phyloP scores from a whole-genome alignment of 2,888 invertebrate genomes.

The Colletes collaris region DNA sequence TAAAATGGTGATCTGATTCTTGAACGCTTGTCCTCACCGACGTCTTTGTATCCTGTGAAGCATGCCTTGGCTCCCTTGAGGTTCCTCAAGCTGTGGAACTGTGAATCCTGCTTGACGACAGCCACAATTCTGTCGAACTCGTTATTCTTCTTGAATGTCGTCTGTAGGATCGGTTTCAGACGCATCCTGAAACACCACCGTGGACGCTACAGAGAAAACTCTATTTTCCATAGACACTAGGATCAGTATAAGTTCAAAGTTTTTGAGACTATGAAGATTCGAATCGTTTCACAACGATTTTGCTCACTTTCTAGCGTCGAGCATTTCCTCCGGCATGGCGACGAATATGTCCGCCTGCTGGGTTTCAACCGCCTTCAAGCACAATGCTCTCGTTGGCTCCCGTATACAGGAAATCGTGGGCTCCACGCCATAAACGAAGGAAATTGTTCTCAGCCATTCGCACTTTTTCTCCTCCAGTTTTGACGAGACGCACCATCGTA shows the following conservation, averaged over 20 bases:
- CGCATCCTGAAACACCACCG: conserved; percentile 83
- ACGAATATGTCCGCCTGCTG: conserved; percentile 89
- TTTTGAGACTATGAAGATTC: too few relatives aligned
- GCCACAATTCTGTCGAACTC: conserved; percentile 88
- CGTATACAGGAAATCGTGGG: conserved; percentile 92
- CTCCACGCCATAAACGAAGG: conserved; percentile 89
- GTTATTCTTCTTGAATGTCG: conserved; percentile 85
- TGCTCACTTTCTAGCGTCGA: conserved; percentile 87
- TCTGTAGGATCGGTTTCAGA: conserved; percentile 86
- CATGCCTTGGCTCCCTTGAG: conserved; percentile 90
- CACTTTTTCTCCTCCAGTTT: conserved; percentile 90
- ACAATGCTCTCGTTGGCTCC: conserved; percentile 86
- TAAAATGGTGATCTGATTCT: too few relatives aligned
- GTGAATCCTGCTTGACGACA: conserved; percentile 86
- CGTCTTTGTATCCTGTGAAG: conserved; percentile 91
- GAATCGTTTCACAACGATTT: conserved; percentile 12
- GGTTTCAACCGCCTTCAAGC: conserved; percentile 87
- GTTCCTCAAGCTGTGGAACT: conserved; percentile 86
- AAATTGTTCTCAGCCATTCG: conserved; percentile 90
- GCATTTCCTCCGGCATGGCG: conserved; percentile 89
- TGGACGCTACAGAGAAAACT: conserved; percentile 15
- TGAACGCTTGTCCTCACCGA: conserved; percentile 82
- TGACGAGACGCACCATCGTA: conserved; percentile 87
- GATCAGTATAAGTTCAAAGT: too few relatives aligned
- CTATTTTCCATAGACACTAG: background rate